Evolutionary conservation across 2,113 vertebrate species (phyloP).

Genomic region (Suncus etruscus): DNA sequence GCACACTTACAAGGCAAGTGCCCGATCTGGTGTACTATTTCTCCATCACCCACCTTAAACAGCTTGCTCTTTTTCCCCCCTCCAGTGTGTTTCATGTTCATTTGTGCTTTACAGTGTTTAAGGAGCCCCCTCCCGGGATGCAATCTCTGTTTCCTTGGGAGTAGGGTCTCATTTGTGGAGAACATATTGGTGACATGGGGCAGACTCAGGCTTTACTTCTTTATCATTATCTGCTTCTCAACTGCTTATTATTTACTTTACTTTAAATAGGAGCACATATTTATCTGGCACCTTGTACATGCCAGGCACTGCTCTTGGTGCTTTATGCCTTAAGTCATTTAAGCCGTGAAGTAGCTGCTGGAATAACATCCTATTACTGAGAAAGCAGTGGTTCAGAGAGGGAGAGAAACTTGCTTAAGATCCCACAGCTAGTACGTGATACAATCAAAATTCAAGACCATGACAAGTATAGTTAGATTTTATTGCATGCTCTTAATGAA

Average conservation of each 20-base stretch:
- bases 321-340: not conserved
- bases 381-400: not conserved
- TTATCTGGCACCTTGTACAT: not conserved
- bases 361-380: not conserved
- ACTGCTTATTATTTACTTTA: no score
- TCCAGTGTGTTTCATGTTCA: not conserved
- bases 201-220: no score
- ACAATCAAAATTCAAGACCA: not conserved
- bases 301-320: not conserved
- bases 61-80: no score
- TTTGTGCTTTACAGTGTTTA: not conserved
- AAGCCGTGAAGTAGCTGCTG: not conserved
- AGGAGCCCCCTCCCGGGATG: not conserved
- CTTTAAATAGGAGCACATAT: not conserved
- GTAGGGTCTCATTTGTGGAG: not conserved
- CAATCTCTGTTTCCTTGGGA: not conserved
- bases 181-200: no score
- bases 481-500: not conserved
- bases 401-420: not conserved
- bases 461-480: not conserved
- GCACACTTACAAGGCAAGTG: no score
- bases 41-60: no score
- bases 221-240: no score
- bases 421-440: constrained; percentile 3
- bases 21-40: no score